Evolutionary conservation across 2,113 vertebrate genomes (phyloP).

Genomic region (Bothrops jararaca): DNA sequence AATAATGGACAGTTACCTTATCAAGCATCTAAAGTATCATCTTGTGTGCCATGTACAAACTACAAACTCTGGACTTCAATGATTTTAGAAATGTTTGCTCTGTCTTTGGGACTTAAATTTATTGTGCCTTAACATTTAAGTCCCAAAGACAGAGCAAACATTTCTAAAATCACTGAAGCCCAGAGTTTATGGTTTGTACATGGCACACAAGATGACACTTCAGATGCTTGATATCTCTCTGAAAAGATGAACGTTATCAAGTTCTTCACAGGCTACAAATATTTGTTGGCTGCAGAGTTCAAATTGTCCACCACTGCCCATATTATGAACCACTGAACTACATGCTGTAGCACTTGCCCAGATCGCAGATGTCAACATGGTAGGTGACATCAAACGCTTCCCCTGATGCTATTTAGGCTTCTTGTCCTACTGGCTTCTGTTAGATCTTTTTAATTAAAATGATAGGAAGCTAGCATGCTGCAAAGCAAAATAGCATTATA

Average conservation of each 20-base stretch:
- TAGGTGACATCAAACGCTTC: not conserved
- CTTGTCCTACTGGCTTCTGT: not conserved
- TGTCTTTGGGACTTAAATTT: not conserved
- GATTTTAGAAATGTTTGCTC: slow-evolving; percentile 15
- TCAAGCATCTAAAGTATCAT: not conserved
- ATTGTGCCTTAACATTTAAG: slow-evolving; percentile 1
- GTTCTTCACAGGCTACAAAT: not conserved
- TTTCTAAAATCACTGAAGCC: slow-evolving; percentile 5
- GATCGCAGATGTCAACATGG: not conserved
- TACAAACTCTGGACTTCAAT: not conserved
- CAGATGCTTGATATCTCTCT: not conserved
- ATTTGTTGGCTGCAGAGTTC: not conserved
- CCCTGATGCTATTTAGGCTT: not conserved
- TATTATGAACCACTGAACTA: not conserved
- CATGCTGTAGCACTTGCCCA: not conserved
- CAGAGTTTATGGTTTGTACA: not conserved
- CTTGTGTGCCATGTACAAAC: not conserved
- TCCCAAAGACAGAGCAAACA: not conserved
- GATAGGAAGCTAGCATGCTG: not conserved
- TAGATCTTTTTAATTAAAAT: not conserved
- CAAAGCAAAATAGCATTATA: not conserved
- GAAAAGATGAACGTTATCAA: not conserved
- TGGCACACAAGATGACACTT: not conserved
- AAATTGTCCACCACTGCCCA: not conserved
- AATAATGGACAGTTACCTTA: not conserved